Evolutionary conservation across 2,113 vertebrate genomes (phyloP).

Genomic region (Addax nasomaculatus): DNA sequence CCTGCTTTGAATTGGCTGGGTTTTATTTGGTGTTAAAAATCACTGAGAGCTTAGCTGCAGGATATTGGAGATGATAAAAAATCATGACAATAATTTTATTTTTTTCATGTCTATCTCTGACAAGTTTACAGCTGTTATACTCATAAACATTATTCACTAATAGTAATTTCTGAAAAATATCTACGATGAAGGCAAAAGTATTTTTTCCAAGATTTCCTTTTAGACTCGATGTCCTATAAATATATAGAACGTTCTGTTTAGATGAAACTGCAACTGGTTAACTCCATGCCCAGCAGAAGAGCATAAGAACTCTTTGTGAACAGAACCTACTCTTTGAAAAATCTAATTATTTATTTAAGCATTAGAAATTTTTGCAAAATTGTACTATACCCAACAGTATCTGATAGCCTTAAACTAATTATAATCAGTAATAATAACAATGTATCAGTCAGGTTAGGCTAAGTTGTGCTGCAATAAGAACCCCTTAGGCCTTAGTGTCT

Average conservation of each 20-base stretch:
- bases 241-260: conserved; percentile 3
- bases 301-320: neutral
- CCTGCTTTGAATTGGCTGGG: conserved; percentile 31
- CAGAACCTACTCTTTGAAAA: neutral
- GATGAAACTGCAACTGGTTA: neutral
- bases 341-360: neutral
- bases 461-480: neutral
- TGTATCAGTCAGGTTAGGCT: neutral
- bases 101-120: conserved; percentile 54
- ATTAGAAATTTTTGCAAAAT: neutral
- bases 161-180: conserved; percentile 38
- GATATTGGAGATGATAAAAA: conserved; percentile 57
- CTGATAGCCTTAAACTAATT: neutral
- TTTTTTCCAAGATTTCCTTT: conserved; percentile 41
- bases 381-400: neutral
- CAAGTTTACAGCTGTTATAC: conserved; percentile 32
- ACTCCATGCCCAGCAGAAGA: neutral
- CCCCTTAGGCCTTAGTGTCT: neutral
- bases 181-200: conserved; percentile 8
- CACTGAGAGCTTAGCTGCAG: conserved; percentile 1
- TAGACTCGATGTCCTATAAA: neutral
- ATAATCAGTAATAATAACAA: neutral
- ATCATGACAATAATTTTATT: conserved; percentile 56
- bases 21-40: conserved; percentile 61
- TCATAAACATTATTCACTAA: conserved; percentile 39